These are phyloP conservation scores for Ornithoptera priamus DNA, from an alignment of 2,888 invertebrate genomes.

Conservation along the genomic window DNA sequence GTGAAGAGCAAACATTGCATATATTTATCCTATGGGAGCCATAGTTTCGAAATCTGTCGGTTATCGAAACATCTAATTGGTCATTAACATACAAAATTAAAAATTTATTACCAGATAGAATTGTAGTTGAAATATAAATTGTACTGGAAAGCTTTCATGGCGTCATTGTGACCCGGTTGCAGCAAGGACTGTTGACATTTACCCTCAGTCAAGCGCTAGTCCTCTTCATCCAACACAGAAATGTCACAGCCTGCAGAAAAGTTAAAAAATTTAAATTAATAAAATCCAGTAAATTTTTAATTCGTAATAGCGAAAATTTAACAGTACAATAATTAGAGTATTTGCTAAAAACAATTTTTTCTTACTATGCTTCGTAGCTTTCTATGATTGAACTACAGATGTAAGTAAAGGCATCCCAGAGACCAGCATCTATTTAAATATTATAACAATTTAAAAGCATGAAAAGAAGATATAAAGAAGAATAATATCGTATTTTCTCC, in stretches of 20 bases:
- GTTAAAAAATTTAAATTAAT: background rate
- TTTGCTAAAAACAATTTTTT: too few relatives aligned
- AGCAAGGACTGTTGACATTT: constrained; percentile 12
- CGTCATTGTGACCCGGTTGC: constrained; percentile 2
- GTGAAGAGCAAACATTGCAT: background rate
- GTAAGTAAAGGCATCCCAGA: too few relatives aligned
- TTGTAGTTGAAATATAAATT: background rate
- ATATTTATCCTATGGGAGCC: background rate
- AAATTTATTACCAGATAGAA: background rate
- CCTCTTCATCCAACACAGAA: constrained; percentile 6
- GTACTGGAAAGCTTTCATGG: background rate
- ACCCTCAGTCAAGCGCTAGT: constrained; percentile 7
- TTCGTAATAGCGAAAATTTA: too few relatives aligned
- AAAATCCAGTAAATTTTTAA: background rate
- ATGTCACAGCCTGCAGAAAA: constrained; percentile 3
- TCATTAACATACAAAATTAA: background rate
- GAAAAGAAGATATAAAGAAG: too few relatives aligned
- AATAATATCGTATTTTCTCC: too few relatives aligned
- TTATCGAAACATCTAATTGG: background rate
- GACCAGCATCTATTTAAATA: too few relatives aligned
- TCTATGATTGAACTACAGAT: too few relatives aligned
- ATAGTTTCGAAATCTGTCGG: background rate
- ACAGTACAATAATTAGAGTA: too few relatives aligned
- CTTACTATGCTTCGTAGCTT: too few relatives aligned
- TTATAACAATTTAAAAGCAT: too few relatives aligned